These are phyloP conservation scores for Zeugodacus cucurbitae DNA, from an alignment of 1,140 invertebrate species.

Conservation along the genomic window DNA sequence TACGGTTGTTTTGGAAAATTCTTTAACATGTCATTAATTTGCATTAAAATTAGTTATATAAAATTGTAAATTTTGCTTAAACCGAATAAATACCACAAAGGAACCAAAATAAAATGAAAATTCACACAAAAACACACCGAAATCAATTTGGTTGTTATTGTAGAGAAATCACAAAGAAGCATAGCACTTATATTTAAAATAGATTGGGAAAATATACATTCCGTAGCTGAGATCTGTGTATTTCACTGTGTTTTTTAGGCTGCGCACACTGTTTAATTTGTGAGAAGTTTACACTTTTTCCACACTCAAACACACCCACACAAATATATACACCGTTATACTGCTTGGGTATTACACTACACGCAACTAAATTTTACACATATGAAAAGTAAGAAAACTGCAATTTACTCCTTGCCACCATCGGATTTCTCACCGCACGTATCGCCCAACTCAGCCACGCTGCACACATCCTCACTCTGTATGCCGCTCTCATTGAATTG, in stretches of 20 bases:
- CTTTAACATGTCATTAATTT: not conserved
- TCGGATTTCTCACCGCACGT: constrained; percentile 30
- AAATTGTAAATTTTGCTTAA: constrained; percentile 23
- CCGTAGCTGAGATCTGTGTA: not conserved
- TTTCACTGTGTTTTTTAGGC: not conserved
- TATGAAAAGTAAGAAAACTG: not conserved
- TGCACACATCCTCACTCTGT: constrained; percentile 34
- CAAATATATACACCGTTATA: too few relatives aligned
- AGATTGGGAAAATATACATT: not conserved
- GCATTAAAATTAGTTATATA: not conserved
- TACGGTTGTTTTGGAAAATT: not conserved
- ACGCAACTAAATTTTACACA: constrained; percentile 12
- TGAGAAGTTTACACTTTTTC: constrained; percentile 19
- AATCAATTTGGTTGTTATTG: not conserved
- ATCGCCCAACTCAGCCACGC: not conserved
- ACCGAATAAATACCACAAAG: not conserved
- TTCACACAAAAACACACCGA: not conserved
- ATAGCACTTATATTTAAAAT: not conserved
- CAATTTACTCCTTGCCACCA: constrained; percentile 24
- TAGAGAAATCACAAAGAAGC: not conserved
- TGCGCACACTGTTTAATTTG: not conserved
- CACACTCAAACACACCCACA: not conserved
- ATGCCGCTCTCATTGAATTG: constrained; percentile 35
- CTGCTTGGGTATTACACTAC: not conserved
- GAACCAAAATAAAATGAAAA: not conserved